Evolutionary conservation across 2,888 invertebrate genomes (phyloP).

Genomic region (Herminia tarsipennalis): DNA sequence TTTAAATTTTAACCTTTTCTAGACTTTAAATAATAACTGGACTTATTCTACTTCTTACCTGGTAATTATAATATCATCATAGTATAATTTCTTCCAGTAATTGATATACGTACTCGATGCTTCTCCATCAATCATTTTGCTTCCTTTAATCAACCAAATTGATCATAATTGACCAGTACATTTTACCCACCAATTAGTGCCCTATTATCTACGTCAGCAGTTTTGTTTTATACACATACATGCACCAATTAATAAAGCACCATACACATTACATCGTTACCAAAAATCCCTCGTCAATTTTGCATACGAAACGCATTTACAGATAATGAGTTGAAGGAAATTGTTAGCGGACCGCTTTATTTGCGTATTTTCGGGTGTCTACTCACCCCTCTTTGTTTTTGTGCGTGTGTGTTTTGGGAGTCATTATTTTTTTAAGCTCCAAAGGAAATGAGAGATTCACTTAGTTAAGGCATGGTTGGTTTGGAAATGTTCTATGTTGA

Average conservation of each 20-base stretch:
- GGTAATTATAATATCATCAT: too few relatives aligned
- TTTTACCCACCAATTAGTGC: not conserved
- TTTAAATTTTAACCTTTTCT: not conserved
- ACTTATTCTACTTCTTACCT: too few relatives aligned
- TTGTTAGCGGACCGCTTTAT: slow-evolving; percentile 70
- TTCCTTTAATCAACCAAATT: too few relatives aligned
- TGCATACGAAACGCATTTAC: slow-evolving; percentile 51
- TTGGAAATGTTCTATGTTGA: not conserved
- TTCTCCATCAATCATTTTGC: too few relatives aligned
- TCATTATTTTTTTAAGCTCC: slow-evolving; percentile 73
- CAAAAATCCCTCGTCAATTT: slow-evolving; percentile 46
- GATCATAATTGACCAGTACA: too few relatives aligned
- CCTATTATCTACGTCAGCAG: not conserved
- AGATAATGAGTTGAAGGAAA: slow-evolving; percentile 74
- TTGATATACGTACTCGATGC: too few relatives aligned
- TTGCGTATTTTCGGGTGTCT: slow-evolving; percentile 72
- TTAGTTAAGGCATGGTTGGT: slow-evolving; percentile 26
- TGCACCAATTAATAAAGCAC: slow-evolving; percentile 15
- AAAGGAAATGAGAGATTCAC: slow-evolving; percentile 68
- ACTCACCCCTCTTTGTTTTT: slow-evolving; percentile 66
- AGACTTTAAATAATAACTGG: too few relatives aligned
- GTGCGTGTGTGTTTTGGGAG: slow-evolving; percentile 71
- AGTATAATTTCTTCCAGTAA: too few relatives aligned
- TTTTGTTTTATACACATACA: slow-evolving; percentile 6
- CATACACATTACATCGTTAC: slow-evolving; percentile 26